A percentile compares a stretch with the other conserved stretches of the same genome.
Evolutionary conservation across 2,113 vertebrate species (phyloP).

Genomic region (Sceloporus undulatus): DNA sequence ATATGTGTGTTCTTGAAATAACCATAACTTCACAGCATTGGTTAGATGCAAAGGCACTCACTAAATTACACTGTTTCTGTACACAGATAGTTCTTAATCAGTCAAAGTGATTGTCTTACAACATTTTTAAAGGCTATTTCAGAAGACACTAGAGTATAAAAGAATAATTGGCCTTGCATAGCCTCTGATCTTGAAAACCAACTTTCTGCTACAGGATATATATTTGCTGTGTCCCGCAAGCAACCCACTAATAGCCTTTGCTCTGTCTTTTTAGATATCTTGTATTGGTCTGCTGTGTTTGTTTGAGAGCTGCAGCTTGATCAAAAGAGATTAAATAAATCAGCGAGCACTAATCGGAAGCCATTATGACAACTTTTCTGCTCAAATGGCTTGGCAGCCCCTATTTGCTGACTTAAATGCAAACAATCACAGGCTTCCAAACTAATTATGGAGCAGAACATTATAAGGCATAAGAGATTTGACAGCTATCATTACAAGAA

Average conservation of each 20-base stretch:
- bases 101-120: neutral
- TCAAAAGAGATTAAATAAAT: constrained; percentile 79
- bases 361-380: constrained; percentile 77
- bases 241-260: constrained; percentile 56
- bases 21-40: neutral
- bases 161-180: constrained; percentile 27
- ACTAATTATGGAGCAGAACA: constrained; percentile 77
- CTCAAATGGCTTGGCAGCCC: constrained; percentile 78
- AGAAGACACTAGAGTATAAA: neutral
- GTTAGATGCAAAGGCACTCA: too few species aligned
- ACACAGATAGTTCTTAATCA: neutral
- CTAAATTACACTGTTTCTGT: neutral
- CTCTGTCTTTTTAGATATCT: constrained; percentile 56
- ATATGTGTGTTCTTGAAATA: neutral
- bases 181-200: constrained; percentile 63
- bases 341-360: constrained; percentile 73
- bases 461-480: constrained; percentile 76
- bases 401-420: constrained; percentile 75
- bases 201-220: constrained; percentile 64
- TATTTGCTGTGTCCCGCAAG: constrained; percentile 53
- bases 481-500: constrained; percentile 75
- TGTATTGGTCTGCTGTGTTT: constrained; percentile 52
- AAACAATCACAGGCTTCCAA: constrained; percentile 78
- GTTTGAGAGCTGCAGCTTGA: constrained; percentile 72
- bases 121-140: neutral